phyloP scores from a whole-genome alignment of 2,113 vertebrate genomes.

The Gymnorhina tibicen region DNA sequence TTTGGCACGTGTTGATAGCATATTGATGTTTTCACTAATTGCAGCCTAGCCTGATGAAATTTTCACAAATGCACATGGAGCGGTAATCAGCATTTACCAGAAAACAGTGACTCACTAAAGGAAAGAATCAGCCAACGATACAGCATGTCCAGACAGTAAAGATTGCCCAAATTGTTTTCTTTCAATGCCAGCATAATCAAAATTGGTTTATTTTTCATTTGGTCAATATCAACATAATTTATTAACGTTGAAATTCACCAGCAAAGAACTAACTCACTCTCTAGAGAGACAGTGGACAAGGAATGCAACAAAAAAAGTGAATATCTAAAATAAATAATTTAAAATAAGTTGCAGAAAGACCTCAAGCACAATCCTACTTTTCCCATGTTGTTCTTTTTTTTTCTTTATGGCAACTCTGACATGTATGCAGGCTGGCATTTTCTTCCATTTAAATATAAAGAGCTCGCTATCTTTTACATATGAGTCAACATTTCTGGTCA shows the following conservation, averaged over 20 bases:
- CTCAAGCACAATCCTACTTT: neutral
- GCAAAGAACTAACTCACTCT: neutral
- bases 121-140: conserved; percentile 39
- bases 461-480: neutral
- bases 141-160: conserved; percentile 42
- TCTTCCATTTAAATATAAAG: neutral
- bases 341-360: neutral
- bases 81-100: conserved; percentile 45
- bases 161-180: conserved; percentile 44
- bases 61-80: neutral
- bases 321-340: neutral
- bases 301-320: neutral
- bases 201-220: conserved; percentile 39
- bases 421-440: rapidly evolving
- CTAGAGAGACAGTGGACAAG: neutral
- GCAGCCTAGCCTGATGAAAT: neutral
- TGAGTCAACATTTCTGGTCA: neutral
- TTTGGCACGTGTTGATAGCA: neutral
- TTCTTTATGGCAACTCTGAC: neutral
- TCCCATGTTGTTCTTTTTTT: neutral
- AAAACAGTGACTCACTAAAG: conserved; percentile 37
- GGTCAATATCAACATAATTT: neutral
- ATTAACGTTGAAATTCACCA: neutral
- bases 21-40: neutral
- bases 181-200: conserved; percentile 41